Evolutionary conservation across 2,888 invertebrate genomes (phyloP), one percentile per base, ranked within the genome.

Genomic region (Mechanitis mazaeus): DNA sequence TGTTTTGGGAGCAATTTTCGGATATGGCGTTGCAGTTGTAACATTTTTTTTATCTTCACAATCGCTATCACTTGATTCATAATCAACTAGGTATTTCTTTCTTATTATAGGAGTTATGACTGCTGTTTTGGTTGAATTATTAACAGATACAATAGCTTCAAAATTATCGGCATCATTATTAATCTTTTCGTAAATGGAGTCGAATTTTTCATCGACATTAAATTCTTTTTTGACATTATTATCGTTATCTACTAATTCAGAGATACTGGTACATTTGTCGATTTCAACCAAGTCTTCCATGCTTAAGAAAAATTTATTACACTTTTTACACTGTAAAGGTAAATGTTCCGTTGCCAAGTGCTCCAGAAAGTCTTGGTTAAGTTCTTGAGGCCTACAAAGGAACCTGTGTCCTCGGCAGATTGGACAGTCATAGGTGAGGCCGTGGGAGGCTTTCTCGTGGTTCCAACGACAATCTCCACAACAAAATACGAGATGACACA

Each of bases 401-500:
- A 79, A 87, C 60, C 72, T 77, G 20, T 73, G 69, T 7, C 84
- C 85, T 61, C 90, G 77, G 64, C 91, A 91, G 60, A 91, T 80
- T 0, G 84, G 80, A 56, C 91, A 91, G 60, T 91, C 84, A 73
- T 80, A 90, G 3, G 75, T 73, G 1, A 91, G 77, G 2, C 76
- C 78, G 74, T 91, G 91, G 2, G 74, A 68, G 2, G 61, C 64
- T 60, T 72, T 70, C 54, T 91, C 90, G 81, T 91, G 91, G 56
- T 75, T 81, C 74, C 83, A 76, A 12, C 91, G 87, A 60, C 91
- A 91, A 12, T 84, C 74, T 2, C 73, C 75, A 59, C 91, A 91
- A 72, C 91, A 91, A 68, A 89, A 90, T 60, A 84, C 72, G 54
- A 80, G 75, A 60, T 83, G 81, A 70, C 90, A 91, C 12, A 85